A percentile compares a stretch with the other conserved stretches of the same genome.
phyloP scores from a whole-genome alignment of 2,797 vertebrate species.

The Lepidocolaptes lacrymiger region DNA sequence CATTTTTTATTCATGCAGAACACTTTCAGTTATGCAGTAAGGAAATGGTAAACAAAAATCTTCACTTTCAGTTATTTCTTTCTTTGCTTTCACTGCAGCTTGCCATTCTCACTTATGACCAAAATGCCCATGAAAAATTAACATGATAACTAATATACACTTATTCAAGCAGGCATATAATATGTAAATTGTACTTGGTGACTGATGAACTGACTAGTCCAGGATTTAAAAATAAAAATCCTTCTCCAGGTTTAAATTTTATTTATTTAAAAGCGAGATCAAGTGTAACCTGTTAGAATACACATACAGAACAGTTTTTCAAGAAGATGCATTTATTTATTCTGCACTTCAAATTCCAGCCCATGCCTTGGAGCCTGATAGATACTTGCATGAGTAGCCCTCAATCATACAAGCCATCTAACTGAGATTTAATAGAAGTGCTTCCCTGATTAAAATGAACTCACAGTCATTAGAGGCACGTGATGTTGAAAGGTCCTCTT shows the following conservation, averaged over 20 bases:
- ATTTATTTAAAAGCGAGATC: not conserved
- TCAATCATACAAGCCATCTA: not conserved
- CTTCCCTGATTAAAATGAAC: not conserved
- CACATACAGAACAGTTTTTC: not conserved
- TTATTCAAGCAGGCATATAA: not conserved
- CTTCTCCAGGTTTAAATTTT: not conserved
- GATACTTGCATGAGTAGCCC: not conserved
- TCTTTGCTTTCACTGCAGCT: not conserved
- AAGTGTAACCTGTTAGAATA: not conserved
- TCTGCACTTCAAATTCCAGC: not conserved
- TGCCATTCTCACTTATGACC: not conserved
- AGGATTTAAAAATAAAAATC: not conserved
- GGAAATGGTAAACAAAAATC: not conserved
- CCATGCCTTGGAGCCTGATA: not conserved
- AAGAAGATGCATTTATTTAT: not conserved
- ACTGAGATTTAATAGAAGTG: not conserved
- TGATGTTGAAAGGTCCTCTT: not conserved
- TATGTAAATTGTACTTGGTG: not conserved
- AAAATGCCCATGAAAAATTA: not conserved
- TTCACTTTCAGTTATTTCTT: not conserved
- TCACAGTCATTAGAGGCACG: not conserved
- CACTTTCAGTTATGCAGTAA: not conserved
- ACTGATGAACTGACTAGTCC: not conserved
- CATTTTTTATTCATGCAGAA: not conserved
- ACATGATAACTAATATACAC: not conserved